Evolutionary conservation across 1,140 invertebrate species (phyloP).

Genomic region (Reticulitermes speratus): DNA sequence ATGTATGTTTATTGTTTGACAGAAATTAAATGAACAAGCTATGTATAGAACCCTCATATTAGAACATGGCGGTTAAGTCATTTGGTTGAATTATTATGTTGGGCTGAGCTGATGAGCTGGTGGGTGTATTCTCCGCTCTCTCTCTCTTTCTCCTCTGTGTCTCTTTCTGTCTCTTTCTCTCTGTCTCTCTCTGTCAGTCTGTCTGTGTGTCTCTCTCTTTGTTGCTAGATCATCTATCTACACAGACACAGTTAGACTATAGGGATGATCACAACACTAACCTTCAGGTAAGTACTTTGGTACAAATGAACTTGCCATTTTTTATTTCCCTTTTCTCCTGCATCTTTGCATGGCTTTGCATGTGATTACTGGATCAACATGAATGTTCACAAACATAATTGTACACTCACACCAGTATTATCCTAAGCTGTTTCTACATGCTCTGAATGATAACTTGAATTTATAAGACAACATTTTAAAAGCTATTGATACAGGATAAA

Average conservation of each 20-base stretch:
- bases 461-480: too few relatives aligned
- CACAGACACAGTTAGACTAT: slow-evolving; percentile 18
- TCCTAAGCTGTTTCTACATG: not conserved
- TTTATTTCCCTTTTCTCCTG: not conserved
- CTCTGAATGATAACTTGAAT: not conserved
- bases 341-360: not conserved
- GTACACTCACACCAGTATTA: not conserved
- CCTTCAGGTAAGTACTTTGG: slow-evolving; percentile 5
- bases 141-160: slow-evolving; percentile 10
- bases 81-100: not conserved
- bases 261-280: not conserved
- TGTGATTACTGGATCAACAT: not conserved
- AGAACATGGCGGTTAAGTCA: not conserved
- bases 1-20: too few relatives aligned
- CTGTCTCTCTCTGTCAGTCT: slow-evolving; percentile 10
- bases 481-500: too few relatives aligned
- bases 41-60: not conserved
- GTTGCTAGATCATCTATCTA: slow-evolving; percentile 7
- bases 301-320: slow-evolving; percentile 8
- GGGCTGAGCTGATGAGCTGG: slow-evolving; percentile 3
- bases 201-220: slow-evolving; percentile 28
- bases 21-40: not conserved
- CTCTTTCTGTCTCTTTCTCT: slow-evolving; percentile 24
- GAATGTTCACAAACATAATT: not conserved
- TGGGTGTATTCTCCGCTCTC: not conserved